These are phyloP conservation scores for Onychomys arenicola DNA, from an alignment of 2,797 vertebrate genomes.

Conservation along the genomic window DNA sequence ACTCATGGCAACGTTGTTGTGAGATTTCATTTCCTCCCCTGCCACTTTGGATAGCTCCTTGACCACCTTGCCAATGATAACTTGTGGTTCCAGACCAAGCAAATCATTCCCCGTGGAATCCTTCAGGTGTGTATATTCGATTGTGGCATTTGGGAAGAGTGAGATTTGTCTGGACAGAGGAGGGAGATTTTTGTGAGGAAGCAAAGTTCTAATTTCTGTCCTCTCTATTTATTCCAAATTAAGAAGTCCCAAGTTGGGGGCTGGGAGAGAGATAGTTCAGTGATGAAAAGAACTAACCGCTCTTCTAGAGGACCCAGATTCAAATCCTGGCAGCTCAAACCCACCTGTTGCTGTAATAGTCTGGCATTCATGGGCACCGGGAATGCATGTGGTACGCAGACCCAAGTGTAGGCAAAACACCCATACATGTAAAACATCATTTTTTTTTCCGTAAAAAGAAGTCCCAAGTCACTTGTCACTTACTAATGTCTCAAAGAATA, in stretches of 20 bases:
- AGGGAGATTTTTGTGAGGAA: not conserved
- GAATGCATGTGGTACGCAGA: not conserved
- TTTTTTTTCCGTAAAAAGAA: not conserved
- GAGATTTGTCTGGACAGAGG: accelerated
- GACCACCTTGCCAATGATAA: not conserved
- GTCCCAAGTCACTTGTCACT: not conserved
- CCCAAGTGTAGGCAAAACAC: too few relatives aligned
- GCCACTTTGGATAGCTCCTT: not conserved
- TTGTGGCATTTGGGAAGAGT: not conserved
- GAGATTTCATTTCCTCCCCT: not conserved
- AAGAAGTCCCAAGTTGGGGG: not conserved
- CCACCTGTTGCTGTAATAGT: not conserved
- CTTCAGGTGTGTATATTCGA: not conserved
- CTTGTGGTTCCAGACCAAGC: not conserved
- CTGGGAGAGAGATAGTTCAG: too few relatives aligned
- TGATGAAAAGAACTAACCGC: not conserved
- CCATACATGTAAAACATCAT: not conserved
- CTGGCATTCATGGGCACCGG: not conserved
- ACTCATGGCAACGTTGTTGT: too few relatives aligned
- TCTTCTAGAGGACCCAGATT: not conserved
- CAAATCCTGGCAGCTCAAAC: not conserved
- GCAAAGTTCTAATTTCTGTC: not conserved
- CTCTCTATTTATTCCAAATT: not conserved
- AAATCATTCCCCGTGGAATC: not conserved
- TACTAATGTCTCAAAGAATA: not conserved